A percentile compares a stretch with the other conserved stretches of the same genome.
These are phyloP conservation scores for Lasius fuliginosus DNA, from an alignment of 2,888 invertebrate genomes.

Conservation along the genomic window DNA sequence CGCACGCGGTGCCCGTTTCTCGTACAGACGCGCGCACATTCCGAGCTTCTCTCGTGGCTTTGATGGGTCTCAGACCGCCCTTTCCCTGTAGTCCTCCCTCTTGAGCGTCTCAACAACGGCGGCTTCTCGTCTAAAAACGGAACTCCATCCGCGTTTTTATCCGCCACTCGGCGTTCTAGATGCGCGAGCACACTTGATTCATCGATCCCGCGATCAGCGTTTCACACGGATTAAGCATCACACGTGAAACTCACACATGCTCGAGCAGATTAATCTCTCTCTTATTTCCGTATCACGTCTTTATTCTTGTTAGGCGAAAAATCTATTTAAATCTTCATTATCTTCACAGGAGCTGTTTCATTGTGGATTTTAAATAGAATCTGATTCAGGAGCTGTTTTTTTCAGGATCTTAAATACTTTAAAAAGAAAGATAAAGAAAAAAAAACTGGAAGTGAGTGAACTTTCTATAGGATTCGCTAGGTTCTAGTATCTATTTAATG, in stretches of 20 bases:
- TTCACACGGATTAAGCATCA: constrained; percentile 34
- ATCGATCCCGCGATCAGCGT: constrained; percentile 50
- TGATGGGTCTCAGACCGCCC: constrained; percentile 82
- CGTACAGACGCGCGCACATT: constrained; percentile 72
- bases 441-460: background rate
- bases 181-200: constrained; percentile 24
- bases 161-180: constrained; percentile 40
- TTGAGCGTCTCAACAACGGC: constrained; percentile 69
- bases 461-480: background rate
- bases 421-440: background rate
- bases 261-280: background rate
- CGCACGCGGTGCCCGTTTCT: constrained; percentile 63
- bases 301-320: background rate
- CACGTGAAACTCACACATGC: background rate
- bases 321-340: background rate
- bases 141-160: constrained; percentile 76
- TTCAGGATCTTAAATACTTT: background rate
- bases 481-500: constrained; percentile 39
- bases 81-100: constrained; percentile 79
- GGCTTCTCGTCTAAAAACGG: constrained; percentile 76
- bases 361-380: background rate
- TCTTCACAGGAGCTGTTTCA: background rate
- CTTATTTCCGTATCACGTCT: background rate
- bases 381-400: background rate
- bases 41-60: constrained; percentile 79